Conservation (phyloP, 2,113 vertebrate genomes). For the Larimichthys crocea region DNA sequence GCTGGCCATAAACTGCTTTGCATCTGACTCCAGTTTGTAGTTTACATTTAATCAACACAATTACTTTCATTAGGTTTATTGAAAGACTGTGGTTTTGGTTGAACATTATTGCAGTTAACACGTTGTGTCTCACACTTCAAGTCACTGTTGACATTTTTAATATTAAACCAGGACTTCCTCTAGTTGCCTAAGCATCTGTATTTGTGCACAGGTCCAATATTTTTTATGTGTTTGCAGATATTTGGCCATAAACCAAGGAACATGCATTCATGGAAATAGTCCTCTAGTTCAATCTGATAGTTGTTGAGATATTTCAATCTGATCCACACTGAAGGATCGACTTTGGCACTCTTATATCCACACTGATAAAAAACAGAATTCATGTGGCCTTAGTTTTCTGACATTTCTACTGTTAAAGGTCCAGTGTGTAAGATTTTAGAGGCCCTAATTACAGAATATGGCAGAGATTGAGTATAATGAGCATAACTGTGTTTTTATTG, state of each 20-base stretch:
- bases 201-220: neutral
- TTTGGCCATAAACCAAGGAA: neutral
- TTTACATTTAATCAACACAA: neutral
- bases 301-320: neutral
- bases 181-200: neutral
- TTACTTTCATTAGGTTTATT: neutral
- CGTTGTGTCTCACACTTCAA: neutral
- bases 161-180: neutral
- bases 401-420: neutral
- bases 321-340: neutral
- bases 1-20: too few relatives aligned
- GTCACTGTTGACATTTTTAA: neutral
- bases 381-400: neutral
- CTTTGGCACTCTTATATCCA: neutral
- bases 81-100: neutral
- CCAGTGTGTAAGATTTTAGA: too few relatives aligned
- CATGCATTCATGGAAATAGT: neutral
- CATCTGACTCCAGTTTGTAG: too few relatives aligned
- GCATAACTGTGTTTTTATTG: too few relatives aligned
- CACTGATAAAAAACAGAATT: neutral
- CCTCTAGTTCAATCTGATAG: neutral
- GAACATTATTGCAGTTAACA: neutral
- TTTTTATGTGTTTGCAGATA: neutral
- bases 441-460: too few relatives aligned
- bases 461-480: too few relatives aligned